Conservation (phyloP, 2,888 invertebrate genomes). For the Eudasyphora cyanicolor region DNA sequence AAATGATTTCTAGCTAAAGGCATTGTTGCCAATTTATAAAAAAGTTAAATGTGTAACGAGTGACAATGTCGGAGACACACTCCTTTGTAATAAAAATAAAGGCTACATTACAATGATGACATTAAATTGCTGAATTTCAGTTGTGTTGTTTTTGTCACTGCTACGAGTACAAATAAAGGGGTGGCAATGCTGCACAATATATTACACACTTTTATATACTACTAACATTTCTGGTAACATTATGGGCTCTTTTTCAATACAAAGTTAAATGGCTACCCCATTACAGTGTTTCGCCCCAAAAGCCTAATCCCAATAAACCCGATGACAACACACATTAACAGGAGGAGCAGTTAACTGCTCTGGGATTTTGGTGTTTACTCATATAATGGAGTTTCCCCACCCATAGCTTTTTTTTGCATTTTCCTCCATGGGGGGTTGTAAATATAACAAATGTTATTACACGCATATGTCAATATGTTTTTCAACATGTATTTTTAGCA, state of each 20-base stretch:
- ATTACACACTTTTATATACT: background rate
- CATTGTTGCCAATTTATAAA: no score
- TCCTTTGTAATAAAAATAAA: background rate
- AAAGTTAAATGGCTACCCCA: background rate
- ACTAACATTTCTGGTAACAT: background rate
- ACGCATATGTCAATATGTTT: constrained; percentile 36
- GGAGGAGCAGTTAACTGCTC: constrained; percentile 2
- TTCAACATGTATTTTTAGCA: constrained; percentile 1
- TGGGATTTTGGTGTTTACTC: constrained; percentile 38
- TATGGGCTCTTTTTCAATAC: background rate
- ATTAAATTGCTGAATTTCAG: constrained; percentile 40
- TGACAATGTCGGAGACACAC: no score
- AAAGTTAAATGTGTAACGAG: no score
- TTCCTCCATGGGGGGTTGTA: constrained; percentile 21
- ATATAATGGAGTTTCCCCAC: constrained; percentile 26
- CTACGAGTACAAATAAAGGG: background rate
- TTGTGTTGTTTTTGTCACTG: background rate
- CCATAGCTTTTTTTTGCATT: background rate
- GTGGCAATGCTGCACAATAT: background rate
- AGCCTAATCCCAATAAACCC: background rate
- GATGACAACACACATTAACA: constrained; percentile 41
- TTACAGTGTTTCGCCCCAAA: background rate
- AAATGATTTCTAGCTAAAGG: no score
- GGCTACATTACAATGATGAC: constrained; percentile 36
- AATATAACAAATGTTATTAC: constrained; percentile 38